These are phyloP conservation scores for Bujurquina vittata DNA, from an alignment of 2,113 vertebrate species.

Conservation along the genomic window DNA sequence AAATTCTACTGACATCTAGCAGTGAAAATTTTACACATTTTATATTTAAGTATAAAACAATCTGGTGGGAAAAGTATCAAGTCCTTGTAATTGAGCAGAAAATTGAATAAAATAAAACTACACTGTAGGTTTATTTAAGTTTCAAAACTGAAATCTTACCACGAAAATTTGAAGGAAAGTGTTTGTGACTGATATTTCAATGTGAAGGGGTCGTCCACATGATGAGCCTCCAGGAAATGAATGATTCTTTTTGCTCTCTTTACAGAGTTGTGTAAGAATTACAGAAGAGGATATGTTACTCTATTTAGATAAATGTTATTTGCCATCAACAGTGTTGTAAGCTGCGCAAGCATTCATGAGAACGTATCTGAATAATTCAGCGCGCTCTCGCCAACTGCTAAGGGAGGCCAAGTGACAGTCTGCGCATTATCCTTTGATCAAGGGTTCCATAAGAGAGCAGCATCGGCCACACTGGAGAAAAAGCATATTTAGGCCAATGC, in stretches of 20 bases:
- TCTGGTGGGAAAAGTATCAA: background rate
- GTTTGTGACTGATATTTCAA: background rate
- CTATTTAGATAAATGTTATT: conserved; percentile 67
- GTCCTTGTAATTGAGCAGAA: background rate
- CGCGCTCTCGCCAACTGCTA: conserved; percentile 75
- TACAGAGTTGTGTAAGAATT: conserved; percentile 31
- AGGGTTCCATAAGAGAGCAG: conserved; percentile 70
- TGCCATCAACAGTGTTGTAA: conserved; percentile 58
- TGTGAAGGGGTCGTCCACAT: background rate
- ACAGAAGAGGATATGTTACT: conserved; percentile 53
- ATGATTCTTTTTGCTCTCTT: background rate
- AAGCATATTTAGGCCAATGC: conserved; percentile 68
- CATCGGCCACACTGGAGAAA: conserved; percentile 60
- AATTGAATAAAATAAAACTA: background rate
- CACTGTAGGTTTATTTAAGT: background rate
- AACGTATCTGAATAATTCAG: conserved; percentile 80
- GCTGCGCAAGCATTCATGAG: conserved; percentile 70
- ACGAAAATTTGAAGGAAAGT: background rate
- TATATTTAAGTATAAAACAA: too few species aligned
- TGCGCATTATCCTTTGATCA: conserved; percentile 82
- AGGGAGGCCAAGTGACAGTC: conserved; percentile 75
- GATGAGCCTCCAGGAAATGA: background rate
- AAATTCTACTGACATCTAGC: too few species aligned
- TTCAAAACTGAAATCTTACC: background rate
- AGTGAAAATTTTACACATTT: too few species aligned